phyloP scores from a whole-genome alignment of 2,113 vertebrate genomes.

The Microtus oregoni region DNA sequence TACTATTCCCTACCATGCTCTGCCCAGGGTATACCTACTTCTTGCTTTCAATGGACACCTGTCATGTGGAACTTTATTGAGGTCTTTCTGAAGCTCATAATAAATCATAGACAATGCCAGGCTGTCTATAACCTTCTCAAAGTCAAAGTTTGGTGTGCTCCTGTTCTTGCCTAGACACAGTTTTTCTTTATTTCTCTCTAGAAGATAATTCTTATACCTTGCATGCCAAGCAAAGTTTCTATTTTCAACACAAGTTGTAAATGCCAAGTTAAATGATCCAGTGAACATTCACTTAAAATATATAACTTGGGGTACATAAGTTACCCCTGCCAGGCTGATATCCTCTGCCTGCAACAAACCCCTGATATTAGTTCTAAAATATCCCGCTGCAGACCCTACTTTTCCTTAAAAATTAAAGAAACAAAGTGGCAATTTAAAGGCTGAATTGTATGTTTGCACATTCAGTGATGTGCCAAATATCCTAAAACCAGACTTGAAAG shows the following conservation, averaged over 20 bases:
- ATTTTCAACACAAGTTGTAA: slow-evolving; percentile 85
- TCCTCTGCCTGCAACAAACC: slow-evolving; percentile 70
- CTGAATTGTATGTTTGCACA: slow-evolving; percentile 39
- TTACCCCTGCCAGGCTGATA: slow-evolving; percentile 82
- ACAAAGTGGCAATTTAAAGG: slow-evolving; percentile 70
- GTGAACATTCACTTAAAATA: slow-evolving; percentile 86
- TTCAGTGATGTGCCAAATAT: slow-evolving; percentile 69
- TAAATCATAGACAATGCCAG: slow-evolving; percentile 88
- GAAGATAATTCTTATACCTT: slow-evolving; percentile 76
- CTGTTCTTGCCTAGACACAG: slow-evolving; percentile 62
- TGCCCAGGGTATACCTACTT: slow-evolving; percentile 78
- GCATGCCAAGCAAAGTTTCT: slow-evolving; percentile 81
- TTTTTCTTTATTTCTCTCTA: slow-evolving; percentile 70
- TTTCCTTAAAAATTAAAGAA: slow-evolving; percentile 66
- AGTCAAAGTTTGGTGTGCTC: slow-evolving; percentile 84
- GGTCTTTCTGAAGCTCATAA: slow-evolving; percentile 87
- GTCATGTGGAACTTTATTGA: slow-evolving; percentile 89
- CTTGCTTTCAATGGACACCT: slow-evolving; percentile 84
- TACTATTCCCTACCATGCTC: slow-evolving; percentile 82
- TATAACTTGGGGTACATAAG: slow-evolving; percentile 82
- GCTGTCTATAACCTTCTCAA: slow-evolving; percentile 87
- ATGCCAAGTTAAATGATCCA: slow-evolving; percentile 86
- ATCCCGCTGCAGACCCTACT: slow-evolving; percentile 58
- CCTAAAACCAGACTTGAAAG: slow-evolving; percentile 65
- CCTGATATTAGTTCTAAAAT: slow-evolving; percentile 71